Evolutionary conservation across 2,113 vertebrate genomes (phyloP).

Genomic region (Aphyosemion australe): DNA sequence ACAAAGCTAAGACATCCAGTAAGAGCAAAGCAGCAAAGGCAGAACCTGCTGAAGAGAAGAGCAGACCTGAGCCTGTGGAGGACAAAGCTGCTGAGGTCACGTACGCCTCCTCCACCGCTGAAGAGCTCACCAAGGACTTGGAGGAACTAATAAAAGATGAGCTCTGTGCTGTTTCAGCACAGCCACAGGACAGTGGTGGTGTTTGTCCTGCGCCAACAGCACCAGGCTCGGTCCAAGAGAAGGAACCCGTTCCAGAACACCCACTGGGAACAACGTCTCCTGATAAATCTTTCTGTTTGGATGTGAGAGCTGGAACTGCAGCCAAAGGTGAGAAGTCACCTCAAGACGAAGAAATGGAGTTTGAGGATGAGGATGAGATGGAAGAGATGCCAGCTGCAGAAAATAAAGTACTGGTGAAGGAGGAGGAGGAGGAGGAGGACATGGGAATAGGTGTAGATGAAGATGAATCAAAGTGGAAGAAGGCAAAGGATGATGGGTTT

Average conservation of each 20-base stretch:
- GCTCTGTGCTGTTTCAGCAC: conserved; percentile 61
- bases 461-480: conserved; percentile 69
- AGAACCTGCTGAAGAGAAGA: conserved; percentile 68
- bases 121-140: conserved; percentile 93
- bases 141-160: conserved; percentile 86
- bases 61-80: conserved; percentile 37
- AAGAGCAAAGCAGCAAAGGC: conserved; percentile 84
- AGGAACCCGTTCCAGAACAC: conserved; percentile 29
- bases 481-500: conserved; percentile 72
- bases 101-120: conserved; percentile 85
- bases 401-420: conserved; percentile 55
- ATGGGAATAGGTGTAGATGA: conserved; percentile 79
- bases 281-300: conserved; percentile 46
- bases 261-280: conserved; percentile 50
- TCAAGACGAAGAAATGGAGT: conserved; percentile 52
- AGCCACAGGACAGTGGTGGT: conserved; percentile 30
- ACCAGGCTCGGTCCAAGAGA: conserved; percentile 39
- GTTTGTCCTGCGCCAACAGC: conserved; percentile 35
- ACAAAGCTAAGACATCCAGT: conserved; percentile 90
- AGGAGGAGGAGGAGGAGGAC: conserved; percentile 71
- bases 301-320: conserved; percentile 60
- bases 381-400: conserved; percentile 56
- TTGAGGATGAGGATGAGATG: conserved; percentile 78
- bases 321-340: conserved; percentile 58
- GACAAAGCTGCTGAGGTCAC: conserved; percentile 69